Conservation (phyloP, 1,140 invertebrate genomes). For the Elysia chlorotica region DNA sequence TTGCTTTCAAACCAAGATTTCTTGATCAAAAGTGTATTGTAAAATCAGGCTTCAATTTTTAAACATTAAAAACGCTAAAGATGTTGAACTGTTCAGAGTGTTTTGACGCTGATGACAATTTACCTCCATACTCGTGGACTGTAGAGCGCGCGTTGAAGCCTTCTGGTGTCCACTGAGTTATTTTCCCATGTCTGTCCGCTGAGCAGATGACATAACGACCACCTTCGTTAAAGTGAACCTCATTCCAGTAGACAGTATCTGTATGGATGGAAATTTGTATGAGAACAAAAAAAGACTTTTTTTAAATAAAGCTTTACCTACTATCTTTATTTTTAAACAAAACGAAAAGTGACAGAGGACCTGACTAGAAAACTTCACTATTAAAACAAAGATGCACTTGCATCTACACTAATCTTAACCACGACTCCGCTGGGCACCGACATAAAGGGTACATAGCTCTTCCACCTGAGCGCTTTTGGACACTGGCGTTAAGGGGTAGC, state of each 20-base stretch:
- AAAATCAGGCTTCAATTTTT: no score
- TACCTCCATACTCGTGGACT: conserved; percentile 63
- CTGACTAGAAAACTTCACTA: background rate
- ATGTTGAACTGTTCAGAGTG: no score
- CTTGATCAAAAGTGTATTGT: no score
- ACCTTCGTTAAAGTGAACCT: conserved; percentile 45
- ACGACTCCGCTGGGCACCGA: no score
- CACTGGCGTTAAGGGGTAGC: no score
- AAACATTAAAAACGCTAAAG: background rate
- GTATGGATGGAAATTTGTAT: conserved; percentile 14
- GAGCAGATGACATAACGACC: conserved; percentile 53
- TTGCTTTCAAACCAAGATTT: no score
- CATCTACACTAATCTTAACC: background rate
- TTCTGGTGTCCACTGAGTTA: conserved; percentile 48
- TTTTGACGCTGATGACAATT: no score
- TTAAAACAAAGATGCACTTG: background rate
- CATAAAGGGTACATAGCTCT: no score
- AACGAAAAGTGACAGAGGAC: background rate
- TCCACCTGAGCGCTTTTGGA: no score
- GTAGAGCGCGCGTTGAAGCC: conserved; percentile 50
- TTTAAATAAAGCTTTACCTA: background rate
- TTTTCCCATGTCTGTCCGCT: conserved; percentile 24
- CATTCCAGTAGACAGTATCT: conserved; percentile 53
- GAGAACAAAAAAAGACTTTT: background rate
- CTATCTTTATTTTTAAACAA: background rate